phyloP scores from a whole-genome alignment of 1,140 invertebrate genomes.

The Dendrolimus punctatus region DNA sequence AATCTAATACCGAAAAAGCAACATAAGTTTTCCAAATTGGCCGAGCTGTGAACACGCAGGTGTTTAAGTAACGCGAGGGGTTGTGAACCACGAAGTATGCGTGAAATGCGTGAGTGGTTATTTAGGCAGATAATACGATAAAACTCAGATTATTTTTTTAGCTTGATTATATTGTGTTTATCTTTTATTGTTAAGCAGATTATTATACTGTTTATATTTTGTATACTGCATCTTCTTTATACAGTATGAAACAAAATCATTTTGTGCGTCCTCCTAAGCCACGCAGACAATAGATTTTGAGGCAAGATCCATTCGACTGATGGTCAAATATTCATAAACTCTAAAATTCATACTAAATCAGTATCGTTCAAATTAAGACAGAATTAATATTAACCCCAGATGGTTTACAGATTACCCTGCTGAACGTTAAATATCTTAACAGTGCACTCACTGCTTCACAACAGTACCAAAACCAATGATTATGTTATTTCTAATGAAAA shows the following conservation, averaged over 20 bases:
- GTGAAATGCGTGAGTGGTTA: slow-evolving; percentile 57
- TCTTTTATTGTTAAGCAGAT: slow-evolving; percentile 18
- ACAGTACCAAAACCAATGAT: background rate
- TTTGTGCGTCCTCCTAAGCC: no score
- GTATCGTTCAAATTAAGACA: no score
- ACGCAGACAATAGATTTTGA: no score
- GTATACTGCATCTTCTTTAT: background rate
- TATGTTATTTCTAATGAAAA: background rate
- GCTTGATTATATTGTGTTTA: slow-evolving; percentile 10
- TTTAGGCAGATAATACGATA: slow-evolving; percentile 39
- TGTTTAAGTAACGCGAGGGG: slow-evolving; percentile 31
- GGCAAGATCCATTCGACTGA: background rate
- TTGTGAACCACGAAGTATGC: slow-evolving; percentile 39
- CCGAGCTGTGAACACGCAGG: slow-evolving; percentile 53
- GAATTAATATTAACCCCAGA: no score
- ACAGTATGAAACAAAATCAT: no score
- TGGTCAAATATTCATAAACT: background rate
- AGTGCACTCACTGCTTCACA: no score
- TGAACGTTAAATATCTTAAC: no score
- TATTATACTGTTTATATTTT: slow-evolving; percentile 9
- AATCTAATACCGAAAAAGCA: background rate
- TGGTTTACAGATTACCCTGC: no score
- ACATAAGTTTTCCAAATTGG: slow-evolving; percentile 37
- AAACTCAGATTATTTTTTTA: slow-evolving; percentile 16
- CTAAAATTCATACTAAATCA: no score